Evolutionary conservation across 2,888 invertebrate genomes (phyloP), one percentile per base, ranked within the genome.

Genomic region (Oegoconia quadripuncta): DNA sequence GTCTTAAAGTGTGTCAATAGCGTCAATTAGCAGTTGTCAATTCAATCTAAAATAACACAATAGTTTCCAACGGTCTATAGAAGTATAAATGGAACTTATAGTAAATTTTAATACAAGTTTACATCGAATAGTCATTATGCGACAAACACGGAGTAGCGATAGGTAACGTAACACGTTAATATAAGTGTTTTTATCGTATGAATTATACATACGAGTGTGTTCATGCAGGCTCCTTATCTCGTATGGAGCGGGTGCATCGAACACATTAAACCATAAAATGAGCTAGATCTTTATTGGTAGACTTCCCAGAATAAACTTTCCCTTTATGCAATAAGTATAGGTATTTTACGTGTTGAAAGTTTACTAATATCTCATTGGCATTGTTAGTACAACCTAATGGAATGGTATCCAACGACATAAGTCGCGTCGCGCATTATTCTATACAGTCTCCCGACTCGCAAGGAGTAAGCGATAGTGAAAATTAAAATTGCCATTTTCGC

Each of bases 401-500:
- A n/a, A n/a, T n/a, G n/a, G n/a, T 4, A 26, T 26, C 3, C 6
- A n/a, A 4, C 26, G n/a, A 7, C n/a, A 26, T 26, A n/a, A 26
- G 20, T 11, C 5, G 26, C 11, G 11, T 26, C 22, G 42, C 34
- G 8, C 5, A 9, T 5, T 29, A 14, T 15, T 14, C 23, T 33
- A 17, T 33, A n/a, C n/a, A 14, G 23, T 22, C 26, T 26, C 14
- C 8, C 22, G 35, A 22, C 11, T 31, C 28, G 16, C 28, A 32
- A 34, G 27, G 35, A 35, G 28, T 33, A 33, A 27, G 35, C 28
- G 37, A 64, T 63, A 61, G 59, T 55, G 52, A 69, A 65, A 68
- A 61, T 64, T 64, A 61, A 73, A 74, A 80, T 78, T 76, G 74
- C 72, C 68, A 75, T 76, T 78, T 74, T 74, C 68, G 76, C 72